Base-by-base conservation (phyloP, 2,113 vertebrate genomes). In the Ceyx cyanopectus region DNA sequence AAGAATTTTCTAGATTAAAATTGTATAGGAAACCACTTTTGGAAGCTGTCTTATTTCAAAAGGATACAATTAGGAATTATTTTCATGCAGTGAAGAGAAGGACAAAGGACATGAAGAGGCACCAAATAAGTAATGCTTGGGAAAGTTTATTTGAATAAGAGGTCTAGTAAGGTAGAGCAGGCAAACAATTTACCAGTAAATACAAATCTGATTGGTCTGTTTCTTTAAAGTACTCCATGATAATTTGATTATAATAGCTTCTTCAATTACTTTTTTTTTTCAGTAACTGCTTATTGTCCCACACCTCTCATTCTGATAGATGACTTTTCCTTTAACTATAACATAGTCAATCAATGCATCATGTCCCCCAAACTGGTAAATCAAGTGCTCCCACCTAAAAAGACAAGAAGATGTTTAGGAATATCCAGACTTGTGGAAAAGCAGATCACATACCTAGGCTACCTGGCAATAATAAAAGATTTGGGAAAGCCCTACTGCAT, bases 341-440 rank as follows among this genome's bases (percentile, higher is more conserved):
- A 99, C 99, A 5, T 98, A 99, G 37, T 98, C 98, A 51, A 99
- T 98, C 90, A 99, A 79, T 73, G 99, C 97, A 62, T 98, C 98
- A 50, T 99, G 99, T 81, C 98, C 98, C 67, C 99, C 99, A 87
- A 99, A 98, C 97, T 99, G 99, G 95, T 99, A 99, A 94, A 99
- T 99, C 94, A 99, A 96, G 93, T 99, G 99, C 89, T 99, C 99
- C 99, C 99, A 99, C 60, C 99, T 99, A 96, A 69, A 96, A 97
- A 96, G 83, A 96, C 65, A 88, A 57, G 15, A 94, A 91, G 14
- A 83, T 19, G 57, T 54, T 70, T 81, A 89, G 50, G 32, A 79
- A 69, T 69, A 92, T 45, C 65, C 78, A 32, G 50, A 53, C 10
- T 73, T 67, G 34, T 26, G 32, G 40, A 82, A 72, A 75, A 94